Evolutionary conservation across 2,113 vertebrate genomes (phyloP).

Genomic region (Anguilla rostrata): DNA sequence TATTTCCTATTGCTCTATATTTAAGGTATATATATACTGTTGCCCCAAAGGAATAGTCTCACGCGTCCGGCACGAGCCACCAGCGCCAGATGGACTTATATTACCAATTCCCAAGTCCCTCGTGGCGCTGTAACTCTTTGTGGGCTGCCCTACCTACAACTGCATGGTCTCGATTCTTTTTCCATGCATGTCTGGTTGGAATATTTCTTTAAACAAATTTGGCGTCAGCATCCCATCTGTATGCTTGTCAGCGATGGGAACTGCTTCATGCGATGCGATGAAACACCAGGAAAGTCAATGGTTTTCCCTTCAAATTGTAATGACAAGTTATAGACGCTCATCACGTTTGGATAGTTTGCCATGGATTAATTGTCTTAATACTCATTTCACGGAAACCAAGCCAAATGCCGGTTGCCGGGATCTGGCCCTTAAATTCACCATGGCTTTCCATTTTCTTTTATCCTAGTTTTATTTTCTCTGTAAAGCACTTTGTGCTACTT

Average conservation of each 20-base stretch:
- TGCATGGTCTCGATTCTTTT: conserved; percentile 24
- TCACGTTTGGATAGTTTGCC: background rate
- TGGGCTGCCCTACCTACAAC: conserved; percentile 8
- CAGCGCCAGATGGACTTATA: conserved; percentile 65
- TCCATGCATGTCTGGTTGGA: conserved; percentile 34
- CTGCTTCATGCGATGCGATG: background rate
- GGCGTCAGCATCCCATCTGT: conserved; percentile 53
- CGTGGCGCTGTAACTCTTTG: conserved; percentile 14
- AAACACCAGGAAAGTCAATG: conserved; percentile 28
- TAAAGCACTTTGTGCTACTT: too few relatives aligned
- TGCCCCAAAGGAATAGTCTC: conserved; percentile 65
- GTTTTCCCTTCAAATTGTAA: conserved; percentile 23
- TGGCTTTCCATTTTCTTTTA: too few relatives aligned
- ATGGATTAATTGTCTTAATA: background rate
- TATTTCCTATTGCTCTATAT: conserved; percentile 1
- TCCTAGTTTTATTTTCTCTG: too few relatives aligned
- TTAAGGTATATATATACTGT: background rate
- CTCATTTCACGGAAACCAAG: background rate
- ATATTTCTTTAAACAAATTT: conserved; percentile 42
- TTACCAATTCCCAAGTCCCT: conserved; percentile 44
- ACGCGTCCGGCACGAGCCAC: conserved; percentile 75
- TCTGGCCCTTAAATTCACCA: too few relatives aligned
- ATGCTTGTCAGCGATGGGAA: conserved; percentile 32
- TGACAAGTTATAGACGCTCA: background rate
- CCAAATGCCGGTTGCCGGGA: background rate